Conservation (phyloP, 2,113 vertebrate species). For the Piaya cayana region DNA sequence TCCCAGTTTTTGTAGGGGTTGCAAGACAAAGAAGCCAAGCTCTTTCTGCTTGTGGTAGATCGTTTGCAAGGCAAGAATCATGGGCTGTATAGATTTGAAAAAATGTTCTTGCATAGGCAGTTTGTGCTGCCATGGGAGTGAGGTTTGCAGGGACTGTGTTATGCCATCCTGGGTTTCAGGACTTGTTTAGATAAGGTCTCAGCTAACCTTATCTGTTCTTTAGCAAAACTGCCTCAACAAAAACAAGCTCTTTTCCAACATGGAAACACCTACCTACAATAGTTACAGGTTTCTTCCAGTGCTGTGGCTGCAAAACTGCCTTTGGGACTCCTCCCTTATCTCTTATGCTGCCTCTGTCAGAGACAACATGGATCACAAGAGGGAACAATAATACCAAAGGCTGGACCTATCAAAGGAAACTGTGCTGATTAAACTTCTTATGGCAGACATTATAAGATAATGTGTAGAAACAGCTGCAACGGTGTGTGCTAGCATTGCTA, state of each 20-base stretch:
- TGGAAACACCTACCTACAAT: not conserved
- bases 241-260: not conserved
- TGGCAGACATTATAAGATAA: rapidly evolving
- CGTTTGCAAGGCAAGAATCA: not conserved
- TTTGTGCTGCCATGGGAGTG: not conserved
- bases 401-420: not conserved
- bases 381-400: not conserved
- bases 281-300: not conserved
- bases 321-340: not conserved
- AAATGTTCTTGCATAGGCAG: not conserved
- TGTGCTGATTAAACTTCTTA: not conserved
- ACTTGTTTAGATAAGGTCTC: not conserved
- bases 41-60: not conserved
- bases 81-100: not conserved
- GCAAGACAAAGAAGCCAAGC: not conserved
- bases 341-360: not conserved
- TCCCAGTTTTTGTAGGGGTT: not conserved
- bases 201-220: not conserved
- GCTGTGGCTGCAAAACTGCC: not conserved
- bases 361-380: not conserved
- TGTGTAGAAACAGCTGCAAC: not conserved
- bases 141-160: not conserved
- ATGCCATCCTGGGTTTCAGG: not conserved
- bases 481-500: not conserved
- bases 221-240: not conserved